These are phyloP conservation scores for Lomographa bimaculata DNA, from an alignment of 2,888 invertebrate species.

Conservation along the genomic window DNA sequence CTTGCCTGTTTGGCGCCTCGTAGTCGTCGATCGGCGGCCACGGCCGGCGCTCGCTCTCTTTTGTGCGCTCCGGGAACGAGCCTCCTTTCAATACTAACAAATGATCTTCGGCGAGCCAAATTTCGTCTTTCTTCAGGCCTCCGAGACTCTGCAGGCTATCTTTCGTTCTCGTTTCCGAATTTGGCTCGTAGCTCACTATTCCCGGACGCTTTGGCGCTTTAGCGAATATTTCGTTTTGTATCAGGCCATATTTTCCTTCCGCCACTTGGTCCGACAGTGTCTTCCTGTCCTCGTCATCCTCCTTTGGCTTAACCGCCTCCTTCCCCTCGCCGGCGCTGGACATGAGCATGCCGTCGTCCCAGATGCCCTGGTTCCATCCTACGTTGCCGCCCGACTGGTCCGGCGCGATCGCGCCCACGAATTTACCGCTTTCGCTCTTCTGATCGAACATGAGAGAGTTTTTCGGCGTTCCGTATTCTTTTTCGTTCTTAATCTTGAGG, in stretches of 20 bases:
- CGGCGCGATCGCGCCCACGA: constrained; percentile 64
- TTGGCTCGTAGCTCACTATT: constrained; percentile 91
- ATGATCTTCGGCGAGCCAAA: constrained; percentile 96
- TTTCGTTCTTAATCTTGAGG: constrained; percentile 76
- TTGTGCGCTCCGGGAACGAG: constrained; percentile 83
- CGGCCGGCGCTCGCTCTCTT: constrained; percentile 69
- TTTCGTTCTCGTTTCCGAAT: constrained; percentile 89
- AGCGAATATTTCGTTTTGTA: constrained; percentile 92
- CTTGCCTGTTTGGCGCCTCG: constrained; percentile 91
- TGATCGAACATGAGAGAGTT: constrained; percentile 64
- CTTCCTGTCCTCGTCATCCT: constrained; percentile 89
- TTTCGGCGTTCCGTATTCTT: constrained; percentile 69
- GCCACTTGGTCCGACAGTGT: constrained; percentile 95
- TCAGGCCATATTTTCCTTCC: constrained; percentile 95
- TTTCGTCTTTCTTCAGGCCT: constrained; percentile 92
- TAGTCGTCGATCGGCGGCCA: constrained; percentile 95
- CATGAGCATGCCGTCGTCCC: constrained; percentile 87
- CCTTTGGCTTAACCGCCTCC: constrained; percentile 68
- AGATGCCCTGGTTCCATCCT: constrained; percentile 81
- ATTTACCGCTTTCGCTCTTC: constrained; percentile 71
- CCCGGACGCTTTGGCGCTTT: constrained; percentile 89
- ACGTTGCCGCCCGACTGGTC: constrained; percentile 78
- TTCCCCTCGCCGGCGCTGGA: constrained; percentile 89
- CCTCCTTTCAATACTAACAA: constrained; percentile 92
- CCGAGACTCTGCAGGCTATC: constrained; percentile 92